Evolutionary conservation across 2,888 invertebrate genomes (phyloP).

Genomic region (Nasonia oneida): DNA sequence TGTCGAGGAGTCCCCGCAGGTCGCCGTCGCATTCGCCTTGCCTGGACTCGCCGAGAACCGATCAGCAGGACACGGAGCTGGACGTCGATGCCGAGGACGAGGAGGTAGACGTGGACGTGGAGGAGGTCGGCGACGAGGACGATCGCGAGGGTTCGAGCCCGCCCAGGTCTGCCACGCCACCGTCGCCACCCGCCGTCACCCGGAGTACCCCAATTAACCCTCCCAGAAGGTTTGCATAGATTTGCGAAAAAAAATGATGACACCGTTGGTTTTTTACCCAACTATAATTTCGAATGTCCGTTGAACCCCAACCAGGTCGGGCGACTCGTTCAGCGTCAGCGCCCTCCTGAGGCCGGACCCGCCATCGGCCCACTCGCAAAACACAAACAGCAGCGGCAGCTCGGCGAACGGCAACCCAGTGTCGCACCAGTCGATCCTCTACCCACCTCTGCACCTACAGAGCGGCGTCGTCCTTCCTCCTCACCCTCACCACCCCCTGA

Average conservation of each 20-base stretch:
- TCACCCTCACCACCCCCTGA: slow-evolving; percentile 82
- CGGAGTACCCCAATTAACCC: slow-evolving; percentile 70
- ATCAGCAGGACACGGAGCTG: slow-evolving; percentile 73
- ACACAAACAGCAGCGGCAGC: slow-evolving; percentile 74
- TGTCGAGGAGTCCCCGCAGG: slow-evolving; percentile 72
- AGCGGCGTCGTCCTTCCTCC: slow-evolving; percentile 74
- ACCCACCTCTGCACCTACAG: slow-evolving; percentile 78
- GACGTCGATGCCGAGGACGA: slow-evolving; percentile 76
- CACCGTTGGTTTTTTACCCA: background rate
- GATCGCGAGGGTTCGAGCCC: slow-evolving; percentile 75
- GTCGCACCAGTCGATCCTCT: slow-evolving; percentile 79
- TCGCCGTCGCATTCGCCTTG: slow-evolving; percentile 76
- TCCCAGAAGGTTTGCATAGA: slow-evolving; percentile 67
- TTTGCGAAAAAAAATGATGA: background rate
- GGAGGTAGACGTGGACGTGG: slow-evolving; percentile 77
- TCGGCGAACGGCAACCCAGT: slow-evolving; percentile 78
- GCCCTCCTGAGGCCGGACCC: slow-evolving; percentile 90
- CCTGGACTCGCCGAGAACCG: slow-evolving; percentile 75
- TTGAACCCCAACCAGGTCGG: slow-evolving; percentile 82
- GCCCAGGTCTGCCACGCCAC: slow-evolving; percentile 73
- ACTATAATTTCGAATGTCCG: background rate
- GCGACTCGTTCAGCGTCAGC: slow-evolving; percentile 90
- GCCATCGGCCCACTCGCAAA: slow-evolving; percentile 82
- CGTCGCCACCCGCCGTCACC: slow-evolving; percentile 71
- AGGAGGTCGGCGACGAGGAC: slow-evolving; percentile 76